Base-by-base conservation (phyloP, 2,113 vertebrate species). In the Aplodontia rufa region DNA sequence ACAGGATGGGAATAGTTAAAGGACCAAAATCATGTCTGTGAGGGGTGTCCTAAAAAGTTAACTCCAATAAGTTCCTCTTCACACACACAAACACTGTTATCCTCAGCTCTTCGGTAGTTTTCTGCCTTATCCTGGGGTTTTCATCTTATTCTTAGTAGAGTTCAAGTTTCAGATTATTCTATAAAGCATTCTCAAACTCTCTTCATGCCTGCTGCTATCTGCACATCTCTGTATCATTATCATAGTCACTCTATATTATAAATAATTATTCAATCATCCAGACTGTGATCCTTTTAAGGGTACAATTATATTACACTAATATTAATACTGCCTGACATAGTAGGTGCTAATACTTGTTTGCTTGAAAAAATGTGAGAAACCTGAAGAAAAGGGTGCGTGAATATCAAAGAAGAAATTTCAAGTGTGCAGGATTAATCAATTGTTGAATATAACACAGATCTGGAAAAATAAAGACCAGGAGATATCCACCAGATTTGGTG, bases 331-430 rank as follows among this genome's bases (percentile, higher is more conserved):
- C 11, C 6, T 47, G 47, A 82, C 37, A 81, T n/a, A 22, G 0
- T 8, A 90, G 62, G 40, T 62, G 49, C 42, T 91, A 64, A 74
- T 3, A 84, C 14, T 37, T 45, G 60, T 71, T 75, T 75, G 22
- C 42, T 74, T 84, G 26, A 76, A 75, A 71, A 55, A 62, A 90
- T 24, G 1, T 32, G 47, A 92, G n/a, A 78, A 88, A 53, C 2
- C 10, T 81, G 37, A 51, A 92, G 32, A 72, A 87, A 75, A 88
- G n/a, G 11, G 3, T 40, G 42, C 32, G 87, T 32, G 71, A 80
- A 79, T 86, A 62, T 72, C n/a, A 91, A 91, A 91, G 49, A 85
- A 75, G 66, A 76, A 42, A 81, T 83, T 78, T 82, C 37, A 47
- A 47, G 12, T 45, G 30, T 6, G 24, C 71, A 62, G 47, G 30